Evolutionary conservation across 2,888 invertebrate genomes (phyloP).

Genomic region (Caenorhabditis virilis): DNA sequence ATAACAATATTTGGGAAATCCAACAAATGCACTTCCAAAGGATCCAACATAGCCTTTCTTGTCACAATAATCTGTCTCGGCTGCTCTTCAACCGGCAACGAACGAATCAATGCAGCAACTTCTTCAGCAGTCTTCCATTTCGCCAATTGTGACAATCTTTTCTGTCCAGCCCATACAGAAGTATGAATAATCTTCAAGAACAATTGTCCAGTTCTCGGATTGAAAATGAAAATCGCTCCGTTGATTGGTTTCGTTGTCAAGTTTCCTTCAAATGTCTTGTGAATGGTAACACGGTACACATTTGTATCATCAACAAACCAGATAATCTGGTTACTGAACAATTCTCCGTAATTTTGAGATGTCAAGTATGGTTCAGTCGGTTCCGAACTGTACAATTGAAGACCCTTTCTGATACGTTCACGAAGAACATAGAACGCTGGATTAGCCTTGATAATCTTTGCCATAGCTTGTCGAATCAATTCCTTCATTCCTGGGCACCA

Average conservation of each 20-base stretch:
- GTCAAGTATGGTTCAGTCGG: conserved; percentile 98
- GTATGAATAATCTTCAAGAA: conserved; percentile 99
- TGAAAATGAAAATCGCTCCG: conserved; percentile 99
- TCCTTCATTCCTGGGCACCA: conserved; percentile 99
- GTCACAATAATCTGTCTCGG: conserved; percentile 99
- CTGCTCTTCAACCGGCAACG: conserved; percentile 97
- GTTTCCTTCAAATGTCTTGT: conserved; percentile 99
- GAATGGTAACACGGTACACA: conserved; percentile 98
- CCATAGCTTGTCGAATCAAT: conserved; percentile 87
- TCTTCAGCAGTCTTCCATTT: conserved; percentile 99
- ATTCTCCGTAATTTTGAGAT: conserved; percentile 97
- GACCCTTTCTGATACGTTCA: conserved; percentile 95
- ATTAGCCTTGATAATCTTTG: conserved; percentile 99
- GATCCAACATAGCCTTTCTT: conserved; percentile 99
- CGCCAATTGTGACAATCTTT: conserved; percentile 97
- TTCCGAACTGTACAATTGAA: conserved; percentile 93
- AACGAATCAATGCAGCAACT: conserved; percentile 97
- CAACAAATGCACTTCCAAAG: conserved; percentile 91
- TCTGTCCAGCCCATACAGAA: conserved; percentile 99
- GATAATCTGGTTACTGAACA: conserved; percentile 99
- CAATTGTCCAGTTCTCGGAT: conserved; percentile 92
- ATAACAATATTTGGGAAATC: conserved; percentile 99
- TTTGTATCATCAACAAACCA: conserved; percentile 99
- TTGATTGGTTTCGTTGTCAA: conserved; percentile 99
- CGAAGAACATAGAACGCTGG: conserved; percentile 95